Percentiles rank a stretch among this genome's conserved stretches.
Conservation (phyloP, 1,140 invertebrate species). For the Polypedilum pembai region DNA sequence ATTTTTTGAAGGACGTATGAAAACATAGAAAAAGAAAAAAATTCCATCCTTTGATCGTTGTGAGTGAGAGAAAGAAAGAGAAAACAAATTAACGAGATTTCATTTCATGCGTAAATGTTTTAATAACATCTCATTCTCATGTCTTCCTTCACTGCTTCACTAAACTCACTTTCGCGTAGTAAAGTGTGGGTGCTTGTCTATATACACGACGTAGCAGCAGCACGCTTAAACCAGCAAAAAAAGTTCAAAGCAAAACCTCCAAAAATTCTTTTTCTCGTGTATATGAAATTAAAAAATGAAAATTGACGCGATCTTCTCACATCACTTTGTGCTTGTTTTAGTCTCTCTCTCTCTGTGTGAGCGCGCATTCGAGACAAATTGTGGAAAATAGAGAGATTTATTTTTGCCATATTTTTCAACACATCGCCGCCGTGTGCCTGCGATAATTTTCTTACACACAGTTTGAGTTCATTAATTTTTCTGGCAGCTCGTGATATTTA, state of each 20-base stretch:
- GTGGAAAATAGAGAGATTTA: constrained; percentile 26
- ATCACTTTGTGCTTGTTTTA: neutral
- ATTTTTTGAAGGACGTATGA: neutral
- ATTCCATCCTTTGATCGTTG: neutral
- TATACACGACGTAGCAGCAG: neutral
- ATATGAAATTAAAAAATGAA: neutral
- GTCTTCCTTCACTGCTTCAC: too few relatives aligned
- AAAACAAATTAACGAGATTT: constrained; percentile 21
- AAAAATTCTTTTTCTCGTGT: neutral
- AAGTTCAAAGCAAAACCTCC: neutral
- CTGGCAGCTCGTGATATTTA: constrained; percentile 26
- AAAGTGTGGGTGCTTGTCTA: neutral
- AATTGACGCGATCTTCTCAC: neutral
- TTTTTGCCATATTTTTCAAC: constrained; percentile 20
- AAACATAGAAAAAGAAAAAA: neutral
- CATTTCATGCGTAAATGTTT: constrained; percentile 26
- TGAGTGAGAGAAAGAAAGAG: neutral
- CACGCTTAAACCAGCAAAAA: neutral
- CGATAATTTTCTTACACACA: constrained; percentile 22
- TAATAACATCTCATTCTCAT: neutral
- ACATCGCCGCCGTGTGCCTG: constrained; percentile 22
- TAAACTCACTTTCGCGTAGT: too few relatives aligned
- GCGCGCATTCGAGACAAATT: constrained; percentile 20
- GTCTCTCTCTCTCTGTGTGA: neutral
- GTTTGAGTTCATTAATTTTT: constrained; percentile 27